Evolutionary conservation across 2,888 invertebrate species (phyloP).

Genomic region (Drosophila koepferae): DNA sequence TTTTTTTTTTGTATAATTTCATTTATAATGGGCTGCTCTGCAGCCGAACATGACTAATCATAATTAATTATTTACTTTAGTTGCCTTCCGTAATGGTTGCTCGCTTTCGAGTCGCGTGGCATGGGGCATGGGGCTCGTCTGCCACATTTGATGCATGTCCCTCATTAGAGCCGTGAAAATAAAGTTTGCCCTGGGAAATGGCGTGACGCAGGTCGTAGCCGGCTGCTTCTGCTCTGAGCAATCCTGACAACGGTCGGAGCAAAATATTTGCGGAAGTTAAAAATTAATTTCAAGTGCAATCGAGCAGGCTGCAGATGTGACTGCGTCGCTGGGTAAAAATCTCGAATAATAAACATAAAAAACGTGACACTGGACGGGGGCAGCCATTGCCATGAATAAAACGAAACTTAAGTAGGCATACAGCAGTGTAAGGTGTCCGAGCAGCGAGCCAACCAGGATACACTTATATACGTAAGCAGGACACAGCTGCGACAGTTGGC

Average conservation of each 20-base stretch:
- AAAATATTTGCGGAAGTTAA: slow-evolving; percentile 76
- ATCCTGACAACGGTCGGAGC: slow-evolving; percentile 33
- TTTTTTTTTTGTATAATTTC: background rate
- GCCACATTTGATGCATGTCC: slow-evolving; percentile 71
- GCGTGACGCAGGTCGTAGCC: slow-evolving; percentile 3
- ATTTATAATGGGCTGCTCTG: slow-evolving; percentile 21
- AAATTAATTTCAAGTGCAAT: slow-evolving; percentile 75
- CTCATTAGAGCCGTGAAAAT: slow-evolving; percentile 57
- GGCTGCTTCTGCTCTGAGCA: background rate
- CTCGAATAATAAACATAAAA: slow-evolving; percentile 77
- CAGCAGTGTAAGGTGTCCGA: slow-evolving; percentile 23
- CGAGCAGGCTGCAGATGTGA: slow-evolving; percentile 56
- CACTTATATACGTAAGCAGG: slow-evolving; percentile 24
- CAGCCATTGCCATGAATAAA: slow-evolving; percentile 67
- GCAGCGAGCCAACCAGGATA: slow-evolving; percentile 6
- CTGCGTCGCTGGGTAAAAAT: slow-evolving; percentile 53
- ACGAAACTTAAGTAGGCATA: slow-evolving; percentile 59
- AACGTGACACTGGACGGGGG: slow-evolving; percentile 48
- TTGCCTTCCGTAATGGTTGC: slow-evolving; percentile 38
- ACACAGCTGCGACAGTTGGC: slow-evolving; percentile 61
- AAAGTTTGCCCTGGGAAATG: slow-evolving; percentile 53
- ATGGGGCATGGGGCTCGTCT: slow-evolving; percentile 30
- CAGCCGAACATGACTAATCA: slow-evolving; percentile 58
- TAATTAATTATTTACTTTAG: slow-evolving; percentile 72
- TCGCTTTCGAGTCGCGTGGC: slow-evolving; percentile 35